Percentiles rank a stretch among this genome's conserved stretches.
These are phyloP conservation scores for Bradysia coprophila DNA, from an alignment of 1,140 invertebrate species.

Conservation along the genomic window DNA sequence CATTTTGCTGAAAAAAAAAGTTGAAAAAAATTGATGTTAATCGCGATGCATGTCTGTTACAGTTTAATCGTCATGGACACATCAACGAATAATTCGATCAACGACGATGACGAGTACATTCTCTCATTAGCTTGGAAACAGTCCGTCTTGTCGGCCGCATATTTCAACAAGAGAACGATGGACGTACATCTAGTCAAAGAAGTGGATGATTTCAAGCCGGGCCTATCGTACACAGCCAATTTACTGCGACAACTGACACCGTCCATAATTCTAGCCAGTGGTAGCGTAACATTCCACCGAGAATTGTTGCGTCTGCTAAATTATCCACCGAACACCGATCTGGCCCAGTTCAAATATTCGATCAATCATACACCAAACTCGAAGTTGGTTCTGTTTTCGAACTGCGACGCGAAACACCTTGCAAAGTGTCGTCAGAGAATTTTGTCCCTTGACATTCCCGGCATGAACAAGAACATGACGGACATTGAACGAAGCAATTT, in stretches of 20 bases:
- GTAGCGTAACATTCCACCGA: background rate
- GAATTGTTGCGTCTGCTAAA: background rate
- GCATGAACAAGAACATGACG: background rate
- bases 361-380: too few relatives aligned
- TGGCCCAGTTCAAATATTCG: background rate
- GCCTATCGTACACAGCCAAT: background rate
- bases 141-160: background rate
- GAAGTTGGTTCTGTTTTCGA: too few relatives aligned
- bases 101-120: slow-evolving; percentile 1
- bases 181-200: background rate
- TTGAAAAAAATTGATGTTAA: too few relatives aligned
- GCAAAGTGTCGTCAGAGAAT: too few relatives aligned
- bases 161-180: background rate
- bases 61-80: background rate
- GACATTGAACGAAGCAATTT: background rate
- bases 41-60: too few relatives aligned
- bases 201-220: background rate
- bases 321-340: background rate
- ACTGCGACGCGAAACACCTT: too few relatives aligned
- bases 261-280: background rate
- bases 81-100: background rate
- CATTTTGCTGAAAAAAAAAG: too few relatives aligned
- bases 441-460: background rate
- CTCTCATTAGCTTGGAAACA: background rate
- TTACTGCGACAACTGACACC: background rate